phyloP scores from a whole-genome alignment of 2,888 invertebrate genomes.

The Aphodius granarius region DNA sequence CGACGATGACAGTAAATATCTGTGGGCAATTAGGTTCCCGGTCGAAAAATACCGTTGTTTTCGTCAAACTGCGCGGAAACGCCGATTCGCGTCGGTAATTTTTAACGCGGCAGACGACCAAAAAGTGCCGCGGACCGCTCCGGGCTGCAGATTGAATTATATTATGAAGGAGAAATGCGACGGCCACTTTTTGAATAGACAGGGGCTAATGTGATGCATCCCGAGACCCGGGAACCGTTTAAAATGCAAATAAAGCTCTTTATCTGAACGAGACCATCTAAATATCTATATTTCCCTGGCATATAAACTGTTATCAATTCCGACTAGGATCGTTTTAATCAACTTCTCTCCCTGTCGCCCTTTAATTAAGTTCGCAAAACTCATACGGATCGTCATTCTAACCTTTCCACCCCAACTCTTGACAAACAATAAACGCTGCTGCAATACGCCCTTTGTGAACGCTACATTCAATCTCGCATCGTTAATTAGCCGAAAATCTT shows the following conservation, averaged over 20 bases:
- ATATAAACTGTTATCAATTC: constrained; percentile 27
- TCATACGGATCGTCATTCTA: neutral
- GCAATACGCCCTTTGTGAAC: neutral
- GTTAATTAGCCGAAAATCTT: neutral
- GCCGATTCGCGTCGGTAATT: neutral
- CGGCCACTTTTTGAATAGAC: constrained; percentile 25
- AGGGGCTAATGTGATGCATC: constrained; percentile 28
- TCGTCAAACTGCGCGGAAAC: neutral
- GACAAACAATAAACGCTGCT: neutral
- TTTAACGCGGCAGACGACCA: neutral
- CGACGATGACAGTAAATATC: neutral
- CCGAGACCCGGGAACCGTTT: constrained; percentile 29
- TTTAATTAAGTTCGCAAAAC: neutral
- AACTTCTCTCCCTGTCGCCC: neutral
- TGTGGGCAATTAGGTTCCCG: neutral
- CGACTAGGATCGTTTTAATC: constrained; percentile 23
- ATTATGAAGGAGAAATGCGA: constrained; percentile 29
- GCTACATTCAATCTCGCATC: neutral
- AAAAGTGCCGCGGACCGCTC: neutral
- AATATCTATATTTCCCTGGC: constrained; percentile 32
- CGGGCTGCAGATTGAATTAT: constrained; percentile 30
- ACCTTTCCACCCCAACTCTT: neutral
- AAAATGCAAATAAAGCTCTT: constrained; percentile 34
- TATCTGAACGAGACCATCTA: constrained; percentile 33
- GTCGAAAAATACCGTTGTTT: neutral